Percentiles rank a stretch among this genome's conserved stretches.
These are phyloP conservation scores for Ceuthmochares aereus DNA, from an alignment of 2,113 vertebrate species.

Conservation along the genomic window DNA sequence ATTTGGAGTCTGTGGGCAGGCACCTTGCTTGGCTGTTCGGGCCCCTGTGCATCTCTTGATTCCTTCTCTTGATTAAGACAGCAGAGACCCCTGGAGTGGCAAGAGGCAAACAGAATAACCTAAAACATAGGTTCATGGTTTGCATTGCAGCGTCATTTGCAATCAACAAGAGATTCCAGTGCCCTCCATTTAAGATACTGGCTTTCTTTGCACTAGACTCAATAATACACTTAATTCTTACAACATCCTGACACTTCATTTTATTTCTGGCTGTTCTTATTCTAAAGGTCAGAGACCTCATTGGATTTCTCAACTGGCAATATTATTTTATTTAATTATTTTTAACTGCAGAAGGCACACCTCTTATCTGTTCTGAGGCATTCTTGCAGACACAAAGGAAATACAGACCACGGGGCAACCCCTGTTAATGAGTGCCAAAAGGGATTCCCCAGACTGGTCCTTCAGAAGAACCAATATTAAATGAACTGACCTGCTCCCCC, in stretches of 20 bases:
- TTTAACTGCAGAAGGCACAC: neutral
- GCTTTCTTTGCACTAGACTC: conserved; percentile 4
- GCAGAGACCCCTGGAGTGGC: neutral
- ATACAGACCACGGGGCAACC: neutral
- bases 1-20: neutral
- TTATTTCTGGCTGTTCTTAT: conserved; percentile 32
- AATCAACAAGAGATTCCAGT: neutral
- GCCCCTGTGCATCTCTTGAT: neutral
- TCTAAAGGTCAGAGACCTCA: conserved; percentile 25
- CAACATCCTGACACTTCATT: neutral
- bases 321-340: conserved; percentile 11
- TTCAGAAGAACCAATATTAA: neutral
- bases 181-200: neutral
- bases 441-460: neutral
- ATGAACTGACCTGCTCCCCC: neutral
- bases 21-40: neutral
- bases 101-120: neutral
- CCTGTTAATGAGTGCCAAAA: neutral
- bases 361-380: neutral
- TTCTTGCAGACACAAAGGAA: conserved; percentile 5
- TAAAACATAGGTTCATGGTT: neutral
- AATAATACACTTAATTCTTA: conserved; percentile 38
- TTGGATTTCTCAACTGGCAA: neutral
- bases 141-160: conserved; percentile 2
- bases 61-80: neutral